Evolutionary conservation across 1,140 invertebrate genomes (phyloP), one percentile per base, ranked within the genome.

Genomic region (Akabosia matsudoensis): DNA sequence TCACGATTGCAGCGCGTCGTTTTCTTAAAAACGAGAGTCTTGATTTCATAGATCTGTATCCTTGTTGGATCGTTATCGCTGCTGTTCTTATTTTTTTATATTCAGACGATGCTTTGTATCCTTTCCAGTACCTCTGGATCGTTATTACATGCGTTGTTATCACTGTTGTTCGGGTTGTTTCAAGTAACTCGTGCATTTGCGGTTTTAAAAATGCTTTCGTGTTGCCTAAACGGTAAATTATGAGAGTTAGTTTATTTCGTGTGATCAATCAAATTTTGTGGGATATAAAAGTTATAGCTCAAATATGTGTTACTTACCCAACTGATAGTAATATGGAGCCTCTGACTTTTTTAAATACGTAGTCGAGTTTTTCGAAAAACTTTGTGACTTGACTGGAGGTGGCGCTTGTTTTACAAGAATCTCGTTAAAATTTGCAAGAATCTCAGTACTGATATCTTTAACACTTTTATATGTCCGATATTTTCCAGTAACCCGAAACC

Each of bases 41-140:
- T 78, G 91, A 87, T 84, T 92, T 92, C 92, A 94, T 95, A 33
- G 93, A 93, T 73, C 91, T 89, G 85, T 94, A 96, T 4, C 92
- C 91, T 77, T 93, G 90, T 83, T 97, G 96, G 76, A 98, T 90
- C 70, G 89, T 89, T 28, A 95, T 83, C 0, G 89, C 91, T 0
- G 96, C 93, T 51, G 88, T 88, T 37, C 89, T 88, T 82, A 89
- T 88, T 78, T 87, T 87, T 33, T 88, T 79, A 83, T 90, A 97
- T 78, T 91, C 91, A 90, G 77, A 1, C 83, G 82, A 76, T 26
- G 77, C 26, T 7, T 16, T 70, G 22, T 45, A 77, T 22, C 26
- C 31, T 26, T 61, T 77, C 51, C 90, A 94, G 33, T 86, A 88
- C 82, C 91, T 93, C 84, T 97, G 95, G 82, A 97, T 92, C 16